Base-by-base conservation (phyloP, 2,113 vertebrate species). In the Ciconia boyciana region DNA sequence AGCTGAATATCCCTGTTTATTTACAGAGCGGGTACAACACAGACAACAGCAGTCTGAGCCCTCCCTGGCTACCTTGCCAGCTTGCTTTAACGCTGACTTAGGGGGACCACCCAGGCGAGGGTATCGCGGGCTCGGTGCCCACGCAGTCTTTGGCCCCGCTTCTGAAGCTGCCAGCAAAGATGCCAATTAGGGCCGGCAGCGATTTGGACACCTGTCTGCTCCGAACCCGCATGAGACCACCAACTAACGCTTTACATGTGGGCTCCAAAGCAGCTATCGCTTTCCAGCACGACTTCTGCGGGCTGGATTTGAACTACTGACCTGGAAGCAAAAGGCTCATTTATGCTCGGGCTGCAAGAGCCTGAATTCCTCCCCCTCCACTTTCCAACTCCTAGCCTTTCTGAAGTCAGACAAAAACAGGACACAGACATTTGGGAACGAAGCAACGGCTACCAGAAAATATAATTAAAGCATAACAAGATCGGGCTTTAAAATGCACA, bases 281-380 rank as follows among this genome's bases (percentile, higher is more conserved):
- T 93, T 90, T 90, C 48, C 83, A 86, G 32, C 49, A 79, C 25
- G 0, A 79, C 80, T 87, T 75, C 65, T 94, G 86, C 32, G 48
- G 70, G 70, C 66, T 93, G 22, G 49, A 61, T 84, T 74, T 96
- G 91, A 97, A 91, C 95, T 95, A 69, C 62, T 95, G 94, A 94
- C 93, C 87, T 94, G 89, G 84, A 95, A 94, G 95, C 75, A 91
- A 94, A 97, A 95, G 74, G 66, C 60, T 96, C 44, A 29, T 90
- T 82, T 91, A 64, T 72, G 31, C 61, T 77, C 5, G 0, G 21
- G 44, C 61, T 94, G 87, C 70, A 41, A 48, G 32, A 72, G 74
- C 25, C 69, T 2, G 4, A 65, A 82, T 94, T 86, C 54, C 58
- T 80, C 78, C 74, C 90, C 34, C 52, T 82, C 29, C 10, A 4